A percentile compares a stretch with the other conserved stretches of the same genome.
phyloP scores from a whole-genome alignment of 1,140 invertebrate species.

The Lepidurus apus region DNA sequence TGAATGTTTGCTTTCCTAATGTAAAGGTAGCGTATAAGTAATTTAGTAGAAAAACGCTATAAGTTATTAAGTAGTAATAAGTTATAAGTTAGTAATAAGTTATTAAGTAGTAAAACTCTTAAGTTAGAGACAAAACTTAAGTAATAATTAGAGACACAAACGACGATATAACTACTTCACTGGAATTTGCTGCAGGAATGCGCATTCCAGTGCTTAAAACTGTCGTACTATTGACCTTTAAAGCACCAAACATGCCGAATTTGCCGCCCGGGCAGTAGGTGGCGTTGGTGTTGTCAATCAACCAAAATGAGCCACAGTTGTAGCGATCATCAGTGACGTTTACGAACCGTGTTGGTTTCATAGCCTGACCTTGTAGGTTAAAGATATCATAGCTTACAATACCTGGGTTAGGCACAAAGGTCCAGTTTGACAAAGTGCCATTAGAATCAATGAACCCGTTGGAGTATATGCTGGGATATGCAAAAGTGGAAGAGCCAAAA shows the following conservation, averaged over 20 bases:
- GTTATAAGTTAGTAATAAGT: too few relatives aligned
- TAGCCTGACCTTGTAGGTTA: background rate
- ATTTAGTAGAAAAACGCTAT: too few relatives aligned
- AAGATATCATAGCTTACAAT: background rate
- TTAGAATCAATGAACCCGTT: background rate
- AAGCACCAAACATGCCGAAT: background rate
- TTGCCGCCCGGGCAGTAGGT: background rate
- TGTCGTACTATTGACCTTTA: background rate
- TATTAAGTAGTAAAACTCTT: too few relatives aligned
- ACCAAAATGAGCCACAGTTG: background rate
- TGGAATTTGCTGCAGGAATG: too few relatives aligned
- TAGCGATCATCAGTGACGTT: background rate
- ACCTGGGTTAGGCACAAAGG: background rate
- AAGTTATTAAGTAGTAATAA: too few relatives aligned
- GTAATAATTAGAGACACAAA: too few relatives aligned
- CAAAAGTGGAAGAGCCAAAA: background rate
- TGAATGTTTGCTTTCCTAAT: too few relatives aligned
- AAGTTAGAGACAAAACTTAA: too few relatives aligned
- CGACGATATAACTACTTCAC: too few relatives aligned
- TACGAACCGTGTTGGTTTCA: background rate
- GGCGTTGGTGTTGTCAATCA: background rate
- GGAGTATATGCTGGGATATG: background rate
- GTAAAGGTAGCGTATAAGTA: too few relatives aligned
- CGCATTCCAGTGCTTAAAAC: too few relatives aligned
- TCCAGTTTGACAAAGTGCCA: background rate